A percentile compares a stretch with the other conserved stretches of the same genome.
phyloP scores from a whole-genome alignment of 2,888 invertebrate genomes.

The Drosophila formosana region DNA sequence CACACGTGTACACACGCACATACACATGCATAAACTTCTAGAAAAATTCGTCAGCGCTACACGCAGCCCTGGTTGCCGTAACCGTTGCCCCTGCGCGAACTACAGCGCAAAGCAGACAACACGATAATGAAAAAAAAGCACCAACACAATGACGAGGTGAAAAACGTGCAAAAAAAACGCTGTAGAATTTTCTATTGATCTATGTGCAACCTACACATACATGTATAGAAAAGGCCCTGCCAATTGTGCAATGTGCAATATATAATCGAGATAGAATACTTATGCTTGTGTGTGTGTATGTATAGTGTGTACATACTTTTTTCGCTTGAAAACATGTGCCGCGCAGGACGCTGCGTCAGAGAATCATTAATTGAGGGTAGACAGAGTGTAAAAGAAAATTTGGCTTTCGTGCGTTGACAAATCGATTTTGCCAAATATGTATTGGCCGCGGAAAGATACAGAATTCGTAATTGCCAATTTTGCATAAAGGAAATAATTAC shows the following conservation, averaged over 20 bases:
- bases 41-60: conserved; percentile 66
- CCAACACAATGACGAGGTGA: conserved; percentile 51
- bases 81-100: conserved; percentile 69
- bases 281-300: neutral
- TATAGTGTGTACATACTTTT: conserved; percentile 32
- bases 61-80: conserved; percentile 67
- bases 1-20: conserved; percentile 30
- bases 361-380: conserved; percentile 40
- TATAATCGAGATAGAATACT: conserved; percentile 3
- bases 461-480: conserved; percentile 4
- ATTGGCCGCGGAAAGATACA: conserved; percentile 1
- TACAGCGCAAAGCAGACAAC: conserved; percentile 54
- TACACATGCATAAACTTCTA: conserved; percentile 58
- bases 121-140: conserved; percentile 54
- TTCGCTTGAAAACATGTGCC: conserved; percentile 65
- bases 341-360: conserved; percentile 75
- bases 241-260: conserved; percentile 47
- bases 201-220: conserved; percentile 26
- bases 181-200: conserved; percentile 75
- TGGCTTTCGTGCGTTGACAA: conserved; percentile 20
- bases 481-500: conserved; percentile 34
- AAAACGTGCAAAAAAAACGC: conserved; percentile 56
- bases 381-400: conserved; percentile 26
- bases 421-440: conserved; percentile 68
- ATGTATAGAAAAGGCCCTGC: conserved; percentile 23